These are phyloP conservation scores for Odobenus rosmarus DNA, from an alignment of 2,113 vertebrate species.

Conservation along the genomic window DNA sequence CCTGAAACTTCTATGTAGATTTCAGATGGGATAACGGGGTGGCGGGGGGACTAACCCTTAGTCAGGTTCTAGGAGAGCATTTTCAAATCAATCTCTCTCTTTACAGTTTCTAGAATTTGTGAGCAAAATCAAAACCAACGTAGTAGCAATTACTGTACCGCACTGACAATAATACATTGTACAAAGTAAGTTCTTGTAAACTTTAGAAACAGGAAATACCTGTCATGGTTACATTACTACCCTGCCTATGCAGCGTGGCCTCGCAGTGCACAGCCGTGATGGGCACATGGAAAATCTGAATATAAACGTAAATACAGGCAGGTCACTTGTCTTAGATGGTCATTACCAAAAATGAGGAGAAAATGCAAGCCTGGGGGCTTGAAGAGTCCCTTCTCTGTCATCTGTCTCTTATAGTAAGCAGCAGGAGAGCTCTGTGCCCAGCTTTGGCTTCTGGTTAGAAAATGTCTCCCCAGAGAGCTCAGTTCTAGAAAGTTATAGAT, in stretches of 20 bases:
- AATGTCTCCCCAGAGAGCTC: no score
- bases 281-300: slow-evolving; percentile 56
- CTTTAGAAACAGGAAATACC: slow-evolving; percentile 73
- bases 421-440: neutral
- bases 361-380: neutral
- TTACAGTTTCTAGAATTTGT: slow-evolving; percentile 62
- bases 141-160: slow-evolving; percentile 50
- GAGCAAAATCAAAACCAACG: slow-evolving; percentile 73
- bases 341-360: neutral
- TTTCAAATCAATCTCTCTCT: slow-evolving; percentile 46
- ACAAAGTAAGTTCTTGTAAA: slow-evolving; percentile 68
- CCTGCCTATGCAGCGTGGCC: slow-evolving; percentile 53
- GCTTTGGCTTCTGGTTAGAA: neutral
- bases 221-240: neutral
- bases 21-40: slow-evolving; percentile 29
- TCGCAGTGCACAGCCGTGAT: neutral
- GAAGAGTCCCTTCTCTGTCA: neutral
- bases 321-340: neutral
- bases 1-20: slow-evolving; percentile 27
- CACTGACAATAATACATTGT: slow-evolving; percentile 45
- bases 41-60: neutral
- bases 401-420: neutral
- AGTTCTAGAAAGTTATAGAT: neutral
- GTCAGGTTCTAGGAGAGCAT: slow-evolving; percentile 34
- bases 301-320: slow-evolving; percentile 38